These are phyloP conservation scores for Halichondria panicea DNA, from an alignment of 37 sponge, comb jelly and placozoan species.

Conservation along the genomic window DNA sequence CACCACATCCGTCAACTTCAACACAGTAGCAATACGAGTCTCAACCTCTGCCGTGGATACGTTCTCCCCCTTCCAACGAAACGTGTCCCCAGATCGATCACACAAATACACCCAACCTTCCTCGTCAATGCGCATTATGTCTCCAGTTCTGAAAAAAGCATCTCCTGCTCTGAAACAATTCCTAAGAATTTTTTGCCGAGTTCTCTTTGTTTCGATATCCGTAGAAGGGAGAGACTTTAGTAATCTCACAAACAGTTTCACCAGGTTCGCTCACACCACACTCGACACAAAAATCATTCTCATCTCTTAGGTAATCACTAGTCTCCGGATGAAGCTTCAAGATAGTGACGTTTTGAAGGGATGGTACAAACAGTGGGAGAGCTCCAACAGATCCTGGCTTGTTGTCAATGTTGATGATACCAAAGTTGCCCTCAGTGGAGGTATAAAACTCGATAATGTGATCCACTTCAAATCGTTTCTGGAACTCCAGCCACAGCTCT, in stretches of 20 bases:
- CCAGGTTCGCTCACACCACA: slow-evolving; percentile 66
- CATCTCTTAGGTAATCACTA: slow-evolving; percentile 49
- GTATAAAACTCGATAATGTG: slow-evolving; percentile 86
- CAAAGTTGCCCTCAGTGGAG: slow-evolving; percentile 84
- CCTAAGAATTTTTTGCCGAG: too few species aligned
- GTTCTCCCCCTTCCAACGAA: slow-evolving; percentile 95
- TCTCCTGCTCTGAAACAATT: slow-evolving; percentile 71
- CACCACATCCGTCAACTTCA: slow-evolving; percentile 62
- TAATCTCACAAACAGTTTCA: slow-evolving; percentile 58
- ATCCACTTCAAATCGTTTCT: slow-evolving; percentile 67
- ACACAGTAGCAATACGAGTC: slow-evolving; percentile 27
- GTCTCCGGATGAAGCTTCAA: slow-evolving; percentile 64
- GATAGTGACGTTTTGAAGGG: slow-evolving; percentile 16
- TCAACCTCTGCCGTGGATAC: slow-evolving; percentile 92
- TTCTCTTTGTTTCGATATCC: too few species aligned
- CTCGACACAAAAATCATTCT: slow-evolving; percentile 61
- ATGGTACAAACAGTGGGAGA: slow-evolving; percentile 30
- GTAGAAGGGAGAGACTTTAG: neutral
- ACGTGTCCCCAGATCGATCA: slow-evolving; percentile 93
- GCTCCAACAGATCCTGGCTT: slow-evolving; percentile 64
- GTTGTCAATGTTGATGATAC: slow-evolving; percentile 28
- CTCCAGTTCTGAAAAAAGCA: slow-evolving; percentile 69
- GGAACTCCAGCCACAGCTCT: slow-evolving; percentile 78
- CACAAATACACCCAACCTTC: slow-evolving; percentile 79
- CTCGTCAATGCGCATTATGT: slow-evolving; percentile 74